phyloP scores from a whole-genome alignment of 2,113 vertebrate species.

The Gobiocypris rarus region DNA sequence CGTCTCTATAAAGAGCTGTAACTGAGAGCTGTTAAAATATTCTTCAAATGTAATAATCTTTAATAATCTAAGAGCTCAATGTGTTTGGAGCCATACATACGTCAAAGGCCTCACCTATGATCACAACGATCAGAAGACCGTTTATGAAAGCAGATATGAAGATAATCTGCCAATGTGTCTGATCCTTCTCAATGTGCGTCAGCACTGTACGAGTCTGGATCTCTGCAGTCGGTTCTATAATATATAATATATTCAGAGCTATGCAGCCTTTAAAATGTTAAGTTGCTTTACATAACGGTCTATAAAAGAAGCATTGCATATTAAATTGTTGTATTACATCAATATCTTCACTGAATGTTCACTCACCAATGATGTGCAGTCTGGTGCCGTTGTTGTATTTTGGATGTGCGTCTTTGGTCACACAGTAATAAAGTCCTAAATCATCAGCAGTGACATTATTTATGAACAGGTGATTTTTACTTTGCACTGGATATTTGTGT shows the following conservation, averaged over 20 bases:
- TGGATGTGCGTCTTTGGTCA: fast-evolving
- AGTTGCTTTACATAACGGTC: too few relatives aligned
- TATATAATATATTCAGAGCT: too few relatives aligned
- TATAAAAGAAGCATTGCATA: too few relatives aligned
- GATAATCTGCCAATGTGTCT: background rate
- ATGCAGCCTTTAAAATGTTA: too few relatives aligned
- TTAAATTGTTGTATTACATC: background rate
- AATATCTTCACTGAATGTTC: background rate
- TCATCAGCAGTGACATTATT: slow-evolving; percentile 1
- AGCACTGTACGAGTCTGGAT: background rate
- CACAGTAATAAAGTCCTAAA: background rate
- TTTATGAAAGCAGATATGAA: background rate
- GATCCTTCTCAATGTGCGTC: too few relatives aligned
- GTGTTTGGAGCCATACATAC: background rate
- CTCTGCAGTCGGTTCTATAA: background rate
- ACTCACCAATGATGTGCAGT: background rate
- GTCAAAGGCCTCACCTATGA: background rate
- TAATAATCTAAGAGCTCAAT: background rate
- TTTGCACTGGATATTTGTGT: background rate
- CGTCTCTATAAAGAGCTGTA: background rate
- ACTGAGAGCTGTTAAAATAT: background rate
- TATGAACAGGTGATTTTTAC: background rate
- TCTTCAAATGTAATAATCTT: too few relatives aligned
- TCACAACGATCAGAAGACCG: background rate
- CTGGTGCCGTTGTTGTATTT: background rate